Evolutionary conservation across 2,888 invertebrate genomes (phyloP), one percentile per base, ranked within the genome.

Genomic region (Azorinus chamasolen): DNA sequence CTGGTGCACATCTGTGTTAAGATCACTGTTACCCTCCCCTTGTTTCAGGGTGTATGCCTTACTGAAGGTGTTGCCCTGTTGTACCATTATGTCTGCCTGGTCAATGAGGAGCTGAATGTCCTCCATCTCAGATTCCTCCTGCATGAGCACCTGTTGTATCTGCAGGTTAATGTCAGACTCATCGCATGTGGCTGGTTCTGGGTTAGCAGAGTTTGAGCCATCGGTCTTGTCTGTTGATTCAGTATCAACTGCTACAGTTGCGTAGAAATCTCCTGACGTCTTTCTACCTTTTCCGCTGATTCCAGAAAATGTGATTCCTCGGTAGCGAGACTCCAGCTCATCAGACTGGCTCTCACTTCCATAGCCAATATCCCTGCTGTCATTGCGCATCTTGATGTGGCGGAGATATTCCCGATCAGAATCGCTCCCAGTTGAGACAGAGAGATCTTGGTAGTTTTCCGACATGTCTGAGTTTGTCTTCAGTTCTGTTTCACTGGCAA

Each of bases 321-420:
- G 62, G 59, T 83, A 83, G 27, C 84, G 76, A 62, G 81, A 76
- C 43, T 85, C 87, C 14, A 84, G 80, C 65, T 93, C 93, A 66
- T 93, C 92, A 5, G 92, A 92, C 75, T 91, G 91, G 64, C 92
- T 92, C 82, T 92, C 93, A 82, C 93, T 93, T 61, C 93, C 92
- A 81, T 93, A 93, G 10, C 93, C 93, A 37, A 93, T 88, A 83
- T 93, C 93, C 58, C 83, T 61, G 63, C 79, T 83, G 39, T 84
- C 84, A 65, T 74, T 80, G 37, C 62, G 72, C 43, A 81, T 74
- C 37, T 71, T 74, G 37, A 76, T 74, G 45, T 73, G 79, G 32
- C 84, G 77, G 20, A 81, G 61, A 53, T 73, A 84, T 48, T 86
- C 86, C 32, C 84, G 63, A 27, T 86, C 86, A 48, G 86, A 86